phyloP scores from a whole-genome alignment of 2,113 vertebrate genomes.

The Serranochromis macrocephalus region DNA sequence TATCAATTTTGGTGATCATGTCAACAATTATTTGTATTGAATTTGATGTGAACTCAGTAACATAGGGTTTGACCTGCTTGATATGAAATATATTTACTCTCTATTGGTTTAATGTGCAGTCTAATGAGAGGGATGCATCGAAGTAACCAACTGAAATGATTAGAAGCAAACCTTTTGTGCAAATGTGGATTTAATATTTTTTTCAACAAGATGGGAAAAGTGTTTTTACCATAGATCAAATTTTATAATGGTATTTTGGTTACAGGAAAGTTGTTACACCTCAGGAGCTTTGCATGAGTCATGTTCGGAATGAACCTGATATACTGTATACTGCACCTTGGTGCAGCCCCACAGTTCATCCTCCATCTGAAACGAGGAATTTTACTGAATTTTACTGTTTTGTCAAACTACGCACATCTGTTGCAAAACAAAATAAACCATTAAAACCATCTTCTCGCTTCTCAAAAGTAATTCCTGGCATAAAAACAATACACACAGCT shows the following conservation, averaged over 20 bases:
- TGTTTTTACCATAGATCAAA: not conserved
- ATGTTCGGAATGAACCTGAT: not conserved
- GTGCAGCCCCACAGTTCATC: not conserved
- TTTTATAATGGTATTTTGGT: not conserved
- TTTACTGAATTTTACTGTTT: not conserved
- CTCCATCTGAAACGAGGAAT: not conserved
- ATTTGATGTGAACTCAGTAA: not conserved
- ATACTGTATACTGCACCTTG: not conserved
- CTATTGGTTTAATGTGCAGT: not conserved
- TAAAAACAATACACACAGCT: not conserved
- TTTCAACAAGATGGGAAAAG: not conserved
- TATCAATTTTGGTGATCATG: not conserved
- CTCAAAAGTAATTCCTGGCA: not conserved
- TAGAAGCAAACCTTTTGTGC: not conserved
- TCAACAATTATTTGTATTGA: not conserved
- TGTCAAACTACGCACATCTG: not conserved
- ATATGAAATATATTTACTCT: not conserved
- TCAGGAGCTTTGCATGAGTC: not conserved
- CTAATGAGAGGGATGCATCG: not conserved
- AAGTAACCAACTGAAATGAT: not conserved
- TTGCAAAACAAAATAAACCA: not conserved
- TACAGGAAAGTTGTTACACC: not conserved
- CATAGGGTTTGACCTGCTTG: not conserved
- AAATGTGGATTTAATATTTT: not conserved
- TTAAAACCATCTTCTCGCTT: not conserved